Conservation (phyloP, 1,140 invertebrate genomes). For the Pseudachorutes palmiensis region DNA sequence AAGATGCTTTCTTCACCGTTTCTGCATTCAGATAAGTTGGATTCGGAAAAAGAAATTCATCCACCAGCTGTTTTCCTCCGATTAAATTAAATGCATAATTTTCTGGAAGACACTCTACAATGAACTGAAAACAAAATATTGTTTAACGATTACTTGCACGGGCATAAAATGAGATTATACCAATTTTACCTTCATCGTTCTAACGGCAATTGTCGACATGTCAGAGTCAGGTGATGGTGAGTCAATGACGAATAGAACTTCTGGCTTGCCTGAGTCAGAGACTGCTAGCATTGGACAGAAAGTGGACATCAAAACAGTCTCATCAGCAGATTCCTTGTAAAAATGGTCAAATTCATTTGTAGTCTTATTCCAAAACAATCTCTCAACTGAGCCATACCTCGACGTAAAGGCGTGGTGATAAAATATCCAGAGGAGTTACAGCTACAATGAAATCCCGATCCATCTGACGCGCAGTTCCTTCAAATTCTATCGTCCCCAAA, state of each 20-base stretch:
- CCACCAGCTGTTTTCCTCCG: background rate
- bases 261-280: background rate
- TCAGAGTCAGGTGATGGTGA: background rate
- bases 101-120: background rate
- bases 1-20: background rate
- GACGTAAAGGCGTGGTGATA: background rate
- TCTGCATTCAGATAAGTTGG: background rate
- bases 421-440: background rate
- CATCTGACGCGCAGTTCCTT: background rate
- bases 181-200: no score
- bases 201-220: no score
- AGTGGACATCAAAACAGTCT: background rate
- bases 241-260: background rate
- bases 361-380: background rate
- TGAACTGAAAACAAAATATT: background rate
- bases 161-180: no score
- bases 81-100: background rate
- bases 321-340: background rate
- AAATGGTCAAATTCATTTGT: no score
- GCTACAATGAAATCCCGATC: background rate
- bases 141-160: no score
- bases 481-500: background rate
- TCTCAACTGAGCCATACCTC: background rate
- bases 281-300: conserved; percentile 1
- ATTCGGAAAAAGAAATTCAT: background rate